Conservation (phyloP, 2,113 vertebrate genomes). For the Engraulis encrasicolus region DNA sequence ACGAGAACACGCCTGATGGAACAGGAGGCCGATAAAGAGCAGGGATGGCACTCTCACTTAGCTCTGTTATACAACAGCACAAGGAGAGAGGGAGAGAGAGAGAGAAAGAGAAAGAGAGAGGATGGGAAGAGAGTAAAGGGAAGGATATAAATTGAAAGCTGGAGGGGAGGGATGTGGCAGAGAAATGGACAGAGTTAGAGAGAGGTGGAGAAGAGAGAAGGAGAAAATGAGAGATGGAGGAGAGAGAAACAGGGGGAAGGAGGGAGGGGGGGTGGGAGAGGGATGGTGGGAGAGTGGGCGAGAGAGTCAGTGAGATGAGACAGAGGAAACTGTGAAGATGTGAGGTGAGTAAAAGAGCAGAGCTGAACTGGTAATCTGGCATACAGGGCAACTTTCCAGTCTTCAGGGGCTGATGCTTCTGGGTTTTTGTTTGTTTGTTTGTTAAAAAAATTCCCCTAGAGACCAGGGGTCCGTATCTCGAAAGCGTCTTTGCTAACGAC, state of each 20-base stretch:
- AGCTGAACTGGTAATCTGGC: no score
- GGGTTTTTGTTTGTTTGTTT: no score
- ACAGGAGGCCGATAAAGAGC: not conserved
- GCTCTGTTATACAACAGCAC: slow-evolving; percentile 8
- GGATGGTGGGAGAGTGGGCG: not conserved
- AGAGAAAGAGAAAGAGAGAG: not conserved
- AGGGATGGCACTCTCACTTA: not conserved
- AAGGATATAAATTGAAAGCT: not conserved
- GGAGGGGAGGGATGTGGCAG: not conserved
- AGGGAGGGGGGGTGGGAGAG: not conserved
- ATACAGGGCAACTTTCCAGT: no score
- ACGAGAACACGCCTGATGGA: slow-evolving; percentile 5
- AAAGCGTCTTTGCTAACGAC: no score
- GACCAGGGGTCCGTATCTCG: no score
- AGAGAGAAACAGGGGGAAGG: not conserved
- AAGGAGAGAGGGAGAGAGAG: not conserved
- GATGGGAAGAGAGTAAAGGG: not conserved
- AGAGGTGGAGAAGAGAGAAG: not conserved
- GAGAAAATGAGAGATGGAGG: not conserved
- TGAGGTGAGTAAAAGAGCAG: no score
- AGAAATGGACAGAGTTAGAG: not conserved
- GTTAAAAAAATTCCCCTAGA: no score
- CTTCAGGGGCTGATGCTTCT: no score
- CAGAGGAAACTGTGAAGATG: no score
- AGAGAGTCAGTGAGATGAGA: no score